These are phyloP conservation scores for Chaetorhynchus papuensis DNA, from an alignment of 2,113 vertebrate genomes.

Conservation along the genomic window DNA sequence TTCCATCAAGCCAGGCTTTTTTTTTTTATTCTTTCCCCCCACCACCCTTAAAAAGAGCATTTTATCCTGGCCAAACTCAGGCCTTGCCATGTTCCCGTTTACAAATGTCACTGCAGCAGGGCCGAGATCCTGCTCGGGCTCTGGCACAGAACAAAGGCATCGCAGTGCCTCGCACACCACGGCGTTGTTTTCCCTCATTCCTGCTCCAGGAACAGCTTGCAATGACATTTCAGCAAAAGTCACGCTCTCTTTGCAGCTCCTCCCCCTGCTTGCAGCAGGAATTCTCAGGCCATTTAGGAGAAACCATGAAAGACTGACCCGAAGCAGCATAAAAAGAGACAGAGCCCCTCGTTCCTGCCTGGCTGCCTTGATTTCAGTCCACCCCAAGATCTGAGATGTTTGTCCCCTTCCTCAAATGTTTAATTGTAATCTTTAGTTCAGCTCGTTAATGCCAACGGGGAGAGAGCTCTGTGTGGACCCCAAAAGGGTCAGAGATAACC, in stretches of 20 bases:
- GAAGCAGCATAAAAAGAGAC: neutral
- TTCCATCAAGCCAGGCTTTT: neutral
- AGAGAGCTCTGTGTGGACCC: neutral
- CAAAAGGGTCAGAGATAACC: neutral
- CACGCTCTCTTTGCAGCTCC: neutral
- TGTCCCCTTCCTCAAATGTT: neutral
- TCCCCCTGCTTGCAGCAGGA: neutral
- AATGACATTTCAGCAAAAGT: slow-evolving; percentile 47
- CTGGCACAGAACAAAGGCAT: slow-evolving; percentile 37
- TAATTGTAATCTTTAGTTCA: neutral
- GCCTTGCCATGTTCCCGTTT: slow-evolving; percentile 27
- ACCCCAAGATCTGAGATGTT: neutral
- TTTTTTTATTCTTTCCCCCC: neutral
- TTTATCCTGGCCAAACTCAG: slow-evolving; percentile 9
- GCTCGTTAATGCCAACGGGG: neutral
- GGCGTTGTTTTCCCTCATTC: neutral
- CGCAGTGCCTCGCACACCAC: slow-evolving; percentile 11
- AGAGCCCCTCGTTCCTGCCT: neutral
- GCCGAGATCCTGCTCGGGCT: neutral
- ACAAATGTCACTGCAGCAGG: slow-evolving; percentile 48
- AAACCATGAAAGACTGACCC: neutral
- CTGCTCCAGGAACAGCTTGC: neutral
- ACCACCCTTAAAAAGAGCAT: slow-evolving; percentile 10
- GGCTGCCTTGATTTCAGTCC: neutral
- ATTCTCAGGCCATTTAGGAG: neutral